Evolutionary conservation across 2,888 invertebrate genomes (phyloP).

Genomic region (Drosophila histrio): DNA sequence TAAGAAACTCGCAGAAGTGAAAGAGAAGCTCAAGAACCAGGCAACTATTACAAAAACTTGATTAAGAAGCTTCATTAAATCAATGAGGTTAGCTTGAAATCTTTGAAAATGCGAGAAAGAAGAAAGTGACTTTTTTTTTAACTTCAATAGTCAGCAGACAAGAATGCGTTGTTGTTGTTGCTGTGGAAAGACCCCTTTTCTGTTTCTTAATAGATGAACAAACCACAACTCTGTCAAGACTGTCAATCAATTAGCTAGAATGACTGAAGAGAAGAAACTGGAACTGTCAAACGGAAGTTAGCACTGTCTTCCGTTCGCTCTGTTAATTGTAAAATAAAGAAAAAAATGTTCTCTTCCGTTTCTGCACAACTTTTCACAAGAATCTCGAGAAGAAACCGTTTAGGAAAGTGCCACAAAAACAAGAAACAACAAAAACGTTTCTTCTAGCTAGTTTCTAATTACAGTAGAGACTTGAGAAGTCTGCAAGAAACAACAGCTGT

Average conservation of each 20-base stretch:
- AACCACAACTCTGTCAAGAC: neutral
- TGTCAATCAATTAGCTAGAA: neutral
- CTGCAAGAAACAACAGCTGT: neutral
- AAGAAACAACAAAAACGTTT: neutral
- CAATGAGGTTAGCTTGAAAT: neutral
- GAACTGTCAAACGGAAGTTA: neutral
- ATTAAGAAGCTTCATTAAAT: neutral
- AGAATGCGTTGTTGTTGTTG: no score
- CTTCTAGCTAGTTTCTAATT: neutral
- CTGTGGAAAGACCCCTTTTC: no score
- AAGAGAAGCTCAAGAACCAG: neutral
- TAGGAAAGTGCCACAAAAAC: neutral
- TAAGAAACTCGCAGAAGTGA: neutral
- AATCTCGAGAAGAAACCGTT: neutral
- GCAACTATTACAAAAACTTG: no score
- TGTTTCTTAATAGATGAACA: neutral
- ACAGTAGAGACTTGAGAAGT: neutral
- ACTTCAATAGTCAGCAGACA: no score
- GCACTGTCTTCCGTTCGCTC: neutral
- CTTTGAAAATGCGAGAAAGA: no score
- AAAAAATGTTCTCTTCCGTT: neutral
- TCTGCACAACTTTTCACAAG: neutral
- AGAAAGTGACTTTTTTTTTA: no score
- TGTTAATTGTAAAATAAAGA: neutral
- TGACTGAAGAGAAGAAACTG: neutral